These are phyloP conservation scores for Amphipoea oculea DNA, from an alignment of 2,888 invertebrate genomes.

Conservation along the genomic window DNA sequence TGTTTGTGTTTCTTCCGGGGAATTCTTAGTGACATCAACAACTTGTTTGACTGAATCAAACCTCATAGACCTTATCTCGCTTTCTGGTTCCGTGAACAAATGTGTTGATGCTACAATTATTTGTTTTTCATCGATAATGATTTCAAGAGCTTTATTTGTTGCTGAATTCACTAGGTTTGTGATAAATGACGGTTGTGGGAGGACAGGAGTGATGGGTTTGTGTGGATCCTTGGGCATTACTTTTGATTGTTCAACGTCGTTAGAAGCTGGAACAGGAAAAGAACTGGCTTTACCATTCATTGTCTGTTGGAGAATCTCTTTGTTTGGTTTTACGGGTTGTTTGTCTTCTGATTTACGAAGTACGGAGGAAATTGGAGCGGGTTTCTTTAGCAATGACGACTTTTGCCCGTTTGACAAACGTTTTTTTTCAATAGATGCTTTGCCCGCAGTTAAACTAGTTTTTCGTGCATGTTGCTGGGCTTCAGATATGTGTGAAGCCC, in stretches of 20 bases:
- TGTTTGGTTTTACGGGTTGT: slow-evolving; percentile 20
- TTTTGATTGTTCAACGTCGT: slow-evolving; percentile 6
- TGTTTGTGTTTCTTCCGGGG: slow-evolving; percentile 23
- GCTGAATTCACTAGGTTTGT: slow-evolving; percentile 30
- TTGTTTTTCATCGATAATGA: slow-evolving; percentile 60
- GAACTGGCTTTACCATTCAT: background rate
- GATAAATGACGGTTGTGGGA: background rate
- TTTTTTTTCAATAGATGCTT: slow-evolving; percentile 34
- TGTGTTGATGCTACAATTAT: slow-evolving; percentile 44
- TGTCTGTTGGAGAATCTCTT: background rate
- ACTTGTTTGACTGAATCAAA: slow-evolving; percentile 32
- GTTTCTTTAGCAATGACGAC: slow-evolving; percentile 22
- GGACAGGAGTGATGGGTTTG: background rate
- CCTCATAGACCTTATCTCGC: slow-evolving; percentile 51
- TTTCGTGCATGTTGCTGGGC: slow-evolving; percentile 29
- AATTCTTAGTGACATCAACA: background rate
- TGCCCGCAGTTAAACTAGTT: slow-evolving; percentile 20
- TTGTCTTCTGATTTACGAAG: slow-evolving; percentile 37
- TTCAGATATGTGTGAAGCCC: slow-evolving; percentile 20
- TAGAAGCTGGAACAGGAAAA: background rate
- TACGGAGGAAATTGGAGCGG: background rate
- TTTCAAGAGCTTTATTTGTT: slow-evolving; percentile 45
- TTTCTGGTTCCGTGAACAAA: slow-evolving; percentile 62
- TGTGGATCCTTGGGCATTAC: background rate
- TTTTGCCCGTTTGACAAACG: slow-evolving; percentile 32